Base-by-base conservation (phyloP, 2,797 vertebrate species). In the Arrhamphus sclerolepis region DNA sequence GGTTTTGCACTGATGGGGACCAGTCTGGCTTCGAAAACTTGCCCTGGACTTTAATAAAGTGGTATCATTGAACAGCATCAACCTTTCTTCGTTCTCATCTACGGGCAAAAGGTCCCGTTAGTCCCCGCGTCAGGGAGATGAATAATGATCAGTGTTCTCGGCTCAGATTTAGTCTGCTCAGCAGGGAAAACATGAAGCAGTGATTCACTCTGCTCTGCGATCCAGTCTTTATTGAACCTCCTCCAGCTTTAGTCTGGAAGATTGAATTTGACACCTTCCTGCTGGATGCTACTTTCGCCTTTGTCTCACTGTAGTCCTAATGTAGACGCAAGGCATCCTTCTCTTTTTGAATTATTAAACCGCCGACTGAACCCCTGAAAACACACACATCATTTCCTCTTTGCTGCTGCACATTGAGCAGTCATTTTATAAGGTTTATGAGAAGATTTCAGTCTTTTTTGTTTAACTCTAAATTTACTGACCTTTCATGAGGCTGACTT, bases 121-220 rank as follows among this genome's bases (percentile, higher is more conserved):
- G 26, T 44, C 46, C 9, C 19, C 6, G 22, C 16, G 56, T 60
- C 20, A 56, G 18, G n/a, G 20, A 52, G 40, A 40, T 19, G 61
- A 60, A 53, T 31, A 46, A 68, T 48, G 62, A 60, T 55, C 42
- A 41, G 44, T 1, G 2, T 51, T 67, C 50, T 61, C 48, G 13
- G 59, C 21, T 52, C 20, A 0, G 2, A 34, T 38, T 48, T 43
- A 44, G 59, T 56, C 52, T 55, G 56, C 51, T 80, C 56, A 66
- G 49, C 8, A 18, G 44, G 66, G 43, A 64, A 52, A 59, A 65
- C 34, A 66, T 62, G 52, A 61, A 47, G 46, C 43, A 13, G 38
- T 56, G 70, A 82, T 46, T 80, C 53, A 66, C 40, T 59, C 29
- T 26, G 48, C 44, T 54, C 51, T 44, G 49, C 70, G 51, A 72